Evolutionary conservation across 2,113 vertebrate species (phyloP).

Genomic region (Cichladusa arquata): DNA sequence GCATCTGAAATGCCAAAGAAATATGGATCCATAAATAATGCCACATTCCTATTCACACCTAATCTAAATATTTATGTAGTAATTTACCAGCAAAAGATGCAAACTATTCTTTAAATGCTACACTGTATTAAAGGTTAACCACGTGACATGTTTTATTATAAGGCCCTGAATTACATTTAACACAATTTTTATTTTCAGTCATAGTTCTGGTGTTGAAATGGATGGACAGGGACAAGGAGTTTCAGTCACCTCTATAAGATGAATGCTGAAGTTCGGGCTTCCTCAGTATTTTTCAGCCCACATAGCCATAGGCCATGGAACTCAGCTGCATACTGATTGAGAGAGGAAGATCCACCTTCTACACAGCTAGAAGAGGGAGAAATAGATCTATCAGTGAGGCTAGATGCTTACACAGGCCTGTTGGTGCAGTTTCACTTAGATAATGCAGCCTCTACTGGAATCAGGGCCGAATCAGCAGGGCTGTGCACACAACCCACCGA

Average conservation of each 20-base stretch:
- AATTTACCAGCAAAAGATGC: conserved; percentile 64
- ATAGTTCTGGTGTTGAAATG: not conserved
- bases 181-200: not conserved
- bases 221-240: not conserved
- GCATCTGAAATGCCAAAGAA: conserved; percentile 62
- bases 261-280: not conserved
- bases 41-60: conserved; percentile 37
- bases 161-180: conserved; percentile 39
- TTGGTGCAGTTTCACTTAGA: not conserved
- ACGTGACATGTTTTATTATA: conserved; percentile 31
- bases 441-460: not conserved
- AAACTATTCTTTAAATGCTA: conserved; percentile 65
- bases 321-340: not conserved
- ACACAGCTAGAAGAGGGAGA: not conserved
- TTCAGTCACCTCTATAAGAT: not conserved
- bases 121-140: conserved; percentile 63
- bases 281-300: not conserved
- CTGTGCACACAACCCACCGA: fast-evolving
- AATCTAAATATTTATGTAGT: conserved; percentile 69
- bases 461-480: not conserved
- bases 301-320: not conserved
- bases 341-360: not conserved
- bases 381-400: not conserved
- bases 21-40: conserved; percentile 64
- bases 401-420: not conserved